phyloP scores from a whole-genome alignment of 2,113 vertebrate species.

The Megaceryle torquata region DNA sequence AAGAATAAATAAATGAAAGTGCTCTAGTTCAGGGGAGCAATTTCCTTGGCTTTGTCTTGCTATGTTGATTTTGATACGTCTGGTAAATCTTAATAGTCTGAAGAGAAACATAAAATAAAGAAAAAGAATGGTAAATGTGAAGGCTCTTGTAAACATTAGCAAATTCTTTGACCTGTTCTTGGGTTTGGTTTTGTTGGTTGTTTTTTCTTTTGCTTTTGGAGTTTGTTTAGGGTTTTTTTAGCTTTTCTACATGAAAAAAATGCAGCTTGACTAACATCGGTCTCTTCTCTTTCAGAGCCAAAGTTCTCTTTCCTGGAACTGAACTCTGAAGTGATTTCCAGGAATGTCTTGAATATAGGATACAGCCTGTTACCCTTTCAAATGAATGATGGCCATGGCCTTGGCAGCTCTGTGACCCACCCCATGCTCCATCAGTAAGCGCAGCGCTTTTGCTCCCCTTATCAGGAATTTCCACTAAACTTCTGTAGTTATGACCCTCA shows the following conservation, averaged over 20 bases:
- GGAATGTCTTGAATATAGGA: constrained; percentile 80
- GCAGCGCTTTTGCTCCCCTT: neutral
- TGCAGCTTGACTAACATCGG: neutral
- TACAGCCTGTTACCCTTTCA: constrained; percentile 86
- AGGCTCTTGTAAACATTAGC: neutral
- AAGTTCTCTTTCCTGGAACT: constrained; percentile 85
- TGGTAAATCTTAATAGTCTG: neutral
- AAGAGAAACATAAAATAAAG: neutral
- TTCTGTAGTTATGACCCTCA: fast-evolving
- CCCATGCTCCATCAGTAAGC: constrained; percentile 88
- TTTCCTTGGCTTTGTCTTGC: neutral
- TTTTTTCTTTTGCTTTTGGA: too few relatives aligned
- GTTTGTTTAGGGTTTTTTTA: too few relatives aligned
- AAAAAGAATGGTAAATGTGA: neutral
- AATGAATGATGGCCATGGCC: constrained; percentile 80
- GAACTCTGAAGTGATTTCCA: constrained; percentile 66
- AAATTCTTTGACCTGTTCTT: neutral
- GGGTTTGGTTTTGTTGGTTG: too few relatives aligned
- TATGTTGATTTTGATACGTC: fast-evolving
- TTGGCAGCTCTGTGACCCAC: constrained; percentile 84
- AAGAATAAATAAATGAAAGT: neutral
- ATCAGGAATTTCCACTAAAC: neutral
- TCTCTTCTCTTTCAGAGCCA: constrained; percentile 78
- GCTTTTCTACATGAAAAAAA: neutral
- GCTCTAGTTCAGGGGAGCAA: neutral